Conservation (phyloP, 2,797 vertebrate species). For the Lagocephalus sceleratus region DNA sequence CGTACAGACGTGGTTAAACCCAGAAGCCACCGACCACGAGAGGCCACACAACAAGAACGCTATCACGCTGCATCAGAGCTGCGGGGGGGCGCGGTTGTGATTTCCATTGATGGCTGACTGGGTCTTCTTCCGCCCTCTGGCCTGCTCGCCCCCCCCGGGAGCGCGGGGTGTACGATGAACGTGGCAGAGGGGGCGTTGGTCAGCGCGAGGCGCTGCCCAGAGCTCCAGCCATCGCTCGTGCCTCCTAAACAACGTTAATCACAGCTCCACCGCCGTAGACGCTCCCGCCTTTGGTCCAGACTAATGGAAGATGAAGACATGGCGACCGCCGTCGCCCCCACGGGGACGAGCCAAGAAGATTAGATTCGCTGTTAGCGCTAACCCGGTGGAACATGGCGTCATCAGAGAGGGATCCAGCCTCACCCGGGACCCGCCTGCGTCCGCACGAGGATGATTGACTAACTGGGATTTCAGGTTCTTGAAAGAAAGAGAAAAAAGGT, state of each 20-base stretch:
- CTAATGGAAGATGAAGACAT: slow-evolving; percentile 5
- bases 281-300: slow-evolving; percentile 1
- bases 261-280: background rate
- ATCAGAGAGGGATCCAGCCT: slow-evolving; percentile 22
- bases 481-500: background rate
- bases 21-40: too few relatives aligned
- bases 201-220: slow-evolving; percentile 10
- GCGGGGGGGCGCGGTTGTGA: too few relatives aligned
- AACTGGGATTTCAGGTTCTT: slow-evolving; percentile 11
- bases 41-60: background rate
- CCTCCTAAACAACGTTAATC: background rate
- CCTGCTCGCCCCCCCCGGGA: slow-evolving; percentile 28
- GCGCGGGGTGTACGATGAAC: slow-evolving; percentile 35
- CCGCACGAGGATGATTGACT: slow-evolving; percentile 20
- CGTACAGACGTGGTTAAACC: too few relatives aligned
- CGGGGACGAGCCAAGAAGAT: slow-evolving; percentile 27
- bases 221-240: slow-evolving; percentile 6
- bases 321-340: background rate
- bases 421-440: slow-evolving; percentile 5
- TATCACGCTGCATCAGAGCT: too few relatives aligned
- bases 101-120: slow-evolving; percentile 16
- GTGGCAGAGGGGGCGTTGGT: slow-evolving; percentile 25
- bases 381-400: slow-evolving; percentile 30
- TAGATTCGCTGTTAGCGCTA: slow-evolving; percentile 31
- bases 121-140: slow-evolving; percentile 26